phyloP scores from a whole-genome alignment of 1,140 invertebrate genomes.

The Conus ventricosus region DNA sequence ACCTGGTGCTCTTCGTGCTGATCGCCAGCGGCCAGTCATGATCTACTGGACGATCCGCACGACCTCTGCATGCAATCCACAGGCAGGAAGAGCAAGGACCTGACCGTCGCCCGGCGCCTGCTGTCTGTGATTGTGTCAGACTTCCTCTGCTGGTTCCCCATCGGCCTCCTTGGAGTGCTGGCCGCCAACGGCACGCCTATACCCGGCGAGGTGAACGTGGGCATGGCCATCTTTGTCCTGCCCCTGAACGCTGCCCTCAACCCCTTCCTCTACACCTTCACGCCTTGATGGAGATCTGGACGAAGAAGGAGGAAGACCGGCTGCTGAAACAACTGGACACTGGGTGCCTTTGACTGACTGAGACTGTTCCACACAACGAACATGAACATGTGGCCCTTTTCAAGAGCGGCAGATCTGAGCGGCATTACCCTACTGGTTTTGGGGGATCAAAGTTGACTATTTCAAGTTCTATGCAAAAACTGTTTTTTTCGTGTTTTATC shows the following conservation, averaged over 20 bases:
- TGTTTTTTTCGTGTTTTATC: too few species aligned
- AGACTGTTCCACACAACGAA: not conserved
- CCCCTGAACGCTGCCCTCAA: conserved; percentile 55
- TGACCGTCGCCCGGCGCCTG: conserved; percentile 43
- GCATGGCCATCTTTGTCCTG: conserved; percentile 50
- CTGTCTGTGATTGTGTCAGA: conserved; percentile 42
- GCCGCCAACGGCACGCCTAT: conserved; percentile 41
- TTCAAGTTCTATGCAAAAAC: too few species aligned
- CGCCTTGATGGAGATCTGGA: conserved; percentile 12
- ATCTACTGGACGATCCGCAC: conserved; percentile 45
- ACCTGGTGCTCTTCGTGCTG: conserved; percentile 45
- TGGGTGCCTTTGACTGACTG: not conserved
- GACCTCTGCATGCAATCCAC: conserved; percentile 5
- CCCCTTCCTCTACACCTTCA: conserved; percentile 53
- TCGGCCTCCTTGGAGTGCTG: conserved; percentile 35
- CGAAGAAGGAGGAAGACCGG: not conserved
- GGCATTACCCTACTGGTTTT: not conserved
- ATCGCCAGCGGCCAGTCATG: conserved; percentile 44
- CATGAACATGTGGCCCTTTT: not conserved
- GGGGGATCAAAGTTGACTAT: too few species aligned
- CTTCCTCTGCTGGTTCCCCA: conserved; percentile 39
- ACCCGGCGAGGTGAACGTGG: conserved; percentile 50
- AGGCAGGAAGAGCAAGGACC: conserved; percentile 30
- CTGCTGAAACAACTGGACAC: not conserved
- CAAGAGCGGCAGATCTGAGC: not conserved